Conservation (phyloP, 2,888 invertebrate species). For the Serripes groenlandicus region DNA sequence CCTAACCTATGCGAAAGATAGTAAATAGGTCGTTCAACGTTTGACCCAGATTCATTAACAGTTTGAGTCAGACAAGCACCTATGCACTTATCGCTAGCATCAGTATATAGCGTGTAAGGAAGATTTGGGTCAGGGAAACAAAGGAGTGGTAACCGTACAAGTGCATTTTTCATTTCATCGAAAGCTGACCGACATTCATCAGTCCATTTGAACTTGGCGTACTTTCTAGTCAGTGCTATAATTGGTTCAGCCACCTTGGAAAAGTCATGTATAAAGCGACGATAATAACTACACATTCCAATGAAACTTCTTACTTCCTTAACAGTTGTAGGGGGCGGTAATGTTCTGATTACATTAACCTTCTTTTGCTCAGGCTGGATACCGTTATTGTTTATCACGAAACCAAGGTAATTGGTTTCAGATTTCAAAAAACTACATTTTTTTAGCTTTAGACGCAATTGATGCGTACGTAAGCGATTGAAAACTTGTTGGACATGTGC, state of each 20-base stretch:
- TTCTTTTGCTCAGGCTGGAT: constrained; percentile 7
- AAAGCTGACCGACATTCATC: constrained; percentile 3
- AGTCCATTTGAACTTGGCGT: constrained; percentile 16
- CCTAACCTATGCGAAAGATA: too few species aligned
- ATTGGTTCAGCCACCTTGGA: constrained; percentile 6
- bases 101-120: too few species aligned
- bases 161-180: neutral
- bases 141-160: neutral
- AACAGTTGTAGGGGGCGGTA: constrained; percentile 1
- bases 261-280: constrained; percentile 15
- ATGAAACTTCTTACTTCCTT: constrained; percentile 6
- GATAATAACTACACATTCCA: neutral
- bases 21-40: too few species aligned
- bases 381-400: neutral
- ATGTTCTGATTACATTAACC: neutral
- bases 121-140: constrained; percentile 7
- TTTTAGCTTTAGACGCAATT: constrained; percentile 4
- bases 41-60: too few species aligned
- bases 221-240: constrained; percentile 4
- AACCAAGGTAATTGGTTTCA: constrained; percentile 11
- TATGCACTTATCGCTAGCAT: too few species aligned
- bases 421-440: constrained; percentile 6
- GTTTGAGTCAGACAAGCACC: too few species aligned
- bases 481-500: constrained; percentile 4
- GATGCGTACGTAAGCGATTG: neutral